These are phyloP conservation scores for Neosilurus hyrtlii DNA, from an alignment of 2,797 vertebrate genomes.

Conservation along the genomic window DNA sequence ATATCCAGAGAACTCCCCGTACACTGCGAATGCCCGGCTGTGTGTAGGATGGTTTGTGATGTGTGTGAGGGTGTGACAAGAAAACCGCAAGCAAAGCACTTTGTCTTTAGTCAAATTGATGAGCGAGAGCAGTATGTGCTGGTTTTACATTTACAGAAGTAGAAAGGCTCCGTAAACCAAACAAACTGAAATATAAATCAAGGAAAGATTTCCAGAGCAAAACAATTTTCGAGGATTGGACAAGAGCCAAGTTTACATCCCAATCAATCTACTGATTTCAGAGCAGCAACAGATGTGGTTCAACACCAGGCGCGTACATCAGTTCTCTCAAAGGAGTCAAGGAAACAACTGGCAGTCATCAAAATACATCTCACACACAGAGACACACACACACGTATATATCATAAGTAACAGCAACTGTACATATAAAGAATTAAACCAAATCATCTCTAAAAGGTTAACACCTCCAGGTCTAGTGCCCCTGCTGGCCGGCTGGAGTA, in stretches of 20 bases:
- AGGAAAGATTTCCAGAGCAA: neutral
- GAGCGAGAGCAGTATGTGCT: neutral
- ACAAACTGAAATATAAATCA: neutral
- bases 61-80: neutral
- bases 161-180: neutral
- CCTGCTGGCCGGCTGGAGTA: too few species aligned
- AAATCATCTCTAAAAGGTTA: too few species aligned
- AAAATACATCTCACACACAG: neutral
- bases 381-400: neutral
- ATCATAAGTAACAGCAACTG: too few species aligned
- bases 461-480: too few species aligned
- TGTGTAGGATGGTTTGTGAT: neutral
- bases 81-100: constrained; percentile 2
- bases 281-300: too few species aligned
- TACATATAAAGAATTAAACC: too few species aligned
- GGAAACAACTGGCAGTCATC: neutral
- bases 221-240: neutral
- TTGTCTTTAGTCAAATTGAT: constrained; percentile 10
- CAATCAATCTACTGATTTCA: neutral
- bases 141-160: neutral
- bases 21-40: neutral
- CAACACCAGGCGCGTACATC: neutral
- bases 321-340: neutral
- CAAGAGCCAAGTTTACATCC: neutral
- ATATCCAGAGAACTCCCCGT: neutral